Evolutionary conservation across 53 echinoderm and acorn worm species (phyloP), one percentile per base, ranked within the genome.

Genomic region (Apostichopus leukothele): DNA sequence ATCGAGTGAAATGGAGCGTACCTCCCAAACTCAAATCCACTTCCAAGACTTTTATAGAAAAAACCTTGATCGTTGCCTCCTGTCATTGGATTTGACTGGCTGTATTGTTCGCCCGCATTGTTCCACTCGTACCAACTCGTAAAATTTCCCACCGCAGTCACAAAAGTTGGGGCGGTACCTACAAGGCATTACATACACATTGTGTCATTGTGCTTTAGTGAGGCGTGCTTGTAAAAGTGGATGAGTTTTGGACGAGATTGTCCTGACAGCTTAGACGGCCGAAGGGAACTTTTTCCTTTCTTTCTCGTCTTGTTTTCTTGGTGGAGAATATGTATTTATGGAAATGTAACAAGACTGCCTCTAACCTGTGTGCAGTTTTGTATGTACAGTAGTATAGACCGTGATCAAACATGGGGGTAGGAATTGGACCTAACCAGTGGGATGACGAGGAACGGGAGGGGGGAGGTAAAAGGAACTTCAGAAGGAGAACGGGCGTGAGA

Each of bases 141-240:
- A 8, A 79, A 79, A 79, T 51, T 79, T 79, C 79, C 79, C 79
- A 79, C 79, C 51, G 50, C 10, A 6, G 18, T 3, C 4, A 79
- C 53, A 79, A 51, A 52, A 50, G n/a, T 14, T 51, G 53, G 79
- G 39, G 52, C 63, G 12, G 63, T 63, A 63, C 63, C 63, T 63
- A 63, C 63, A 63, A 63, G 63, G 63, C 63, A 63, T 63, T 63
- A 7, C 63, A 63, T 16, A 63, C 63, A 63, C 12, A 63, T 16
- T 7, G 63, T 11, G 39, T 11, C 63, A 63, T 63, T 63, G 63
- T 13, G 63, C 11, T 63, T 16, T 63, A 13, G 63, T 63, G 12
- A 63, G 16, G 63, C 63, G 16, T 63, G 63, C 16, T 1, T 39
- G 39, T 39, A 39, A 39, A 63, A 63, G 11, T 11, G 63, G 63